Conservation (phyloP, 1,140 invertebrate species). For the Himalopsyche phryganea region DNA sequence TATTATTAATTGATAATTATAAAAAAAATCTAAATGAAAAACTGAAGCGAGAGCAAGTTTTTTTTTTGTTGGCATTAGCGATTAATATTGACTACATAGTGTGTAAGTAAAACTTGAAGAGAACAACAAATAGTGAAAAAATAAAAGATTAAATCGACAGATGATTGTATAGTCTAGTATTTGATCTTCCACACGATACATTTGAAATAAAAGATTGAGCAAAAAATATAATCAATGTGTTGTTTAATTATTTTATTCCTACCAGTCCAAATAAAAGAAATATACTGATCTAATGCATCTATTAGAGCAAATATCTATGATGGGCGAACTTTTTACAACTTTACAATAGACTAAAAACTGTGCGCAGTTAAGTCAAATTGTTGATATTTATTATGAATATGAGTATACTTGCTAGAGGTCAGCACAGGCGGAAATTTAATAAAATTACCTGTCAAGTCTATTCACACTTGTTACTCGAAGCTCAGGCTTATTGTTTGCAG, state of each 20-base stretch:
- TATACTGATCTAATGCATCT: no score
- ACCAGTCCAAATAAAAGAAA: no score
- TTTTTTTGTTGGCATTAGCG: constrained; percentile 19
- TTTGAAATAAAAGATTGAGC: constrained; percentile 29
- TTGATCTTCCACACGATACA: constrained; percentile 29
- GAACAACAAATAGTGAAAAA: constrained; percentile 24
- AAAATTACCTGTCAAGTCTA: no score
- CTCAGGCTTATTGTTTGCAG: no score
- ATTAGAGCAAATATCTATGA: no score
- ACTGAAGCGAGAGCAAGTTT: constrained; percentile 1
- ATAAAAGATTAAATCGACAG: constrained; percentile 13
- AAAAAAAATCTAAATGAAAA: constrained; percentile 5
- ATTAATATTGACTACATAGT: constrained; percentile 24
- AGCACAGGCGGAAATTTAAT: no score
- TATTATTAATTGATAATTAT: constrained; percentile 16
- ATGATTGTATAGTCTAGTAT: constrained; percentile 29
- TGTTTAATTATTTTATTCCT: constrained; percentile 2
- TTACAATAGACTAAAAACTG: no score
- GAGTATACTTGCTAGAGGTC: no score
- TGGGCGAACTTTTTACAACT: no score
- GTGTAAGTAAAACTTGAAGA: constrained; percentile 16
- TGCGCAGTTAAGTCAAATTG: no score
- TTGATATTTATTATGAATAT: no score
- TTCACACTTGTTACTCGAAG: no score
- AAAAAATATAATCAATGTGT: constrained; percentile 5